Base-by-base conservation (phyloP, 1,140 invertebrate species). In the Tribolium castaneum region DNA sequence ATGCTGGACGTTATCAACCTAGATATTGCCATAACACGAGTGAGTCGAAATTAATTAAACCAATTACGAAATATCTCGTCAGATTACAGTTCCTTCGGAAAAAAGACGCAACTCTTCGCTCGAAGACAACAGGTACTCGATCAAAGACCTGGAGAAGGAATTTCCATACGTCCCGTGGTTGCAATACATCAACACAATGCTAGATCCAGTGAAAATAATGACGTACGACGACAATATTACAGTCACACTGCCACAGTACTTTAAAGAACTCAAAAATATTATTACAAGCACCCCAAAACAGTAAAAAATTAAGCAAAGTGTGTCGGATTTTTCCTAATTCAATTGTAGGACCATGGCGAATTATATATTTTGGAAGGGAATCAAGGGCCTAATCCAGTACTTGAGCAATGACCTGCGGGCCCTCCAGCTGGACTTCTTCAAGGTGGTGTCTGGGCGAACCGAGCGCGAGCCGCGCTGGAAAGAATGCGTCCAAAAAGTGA, bases 11-110 rank as follows among this genome's bases (percentile, higher is more conserved):
- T 96, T 0, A 88, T 99, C 1, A 87, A 94, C 14, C 98, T 99
- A 82, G 97, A 99, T 88, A 96, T 95, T 19, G 89, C 92, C 76
- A 88, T 99, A 50, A 96, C 96, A 6, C 96, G 97, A 84, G 95
- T 96, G 89, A 71, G 16, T 62, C 16, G 75, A 5, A 72, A 9
- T 45, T 34, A 13, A 2, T 50, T 16, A 30, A 34, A 49, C n/a
- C 12, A 51, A 30, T 34, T 50, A 35, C 45, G 22, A 72, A 71
- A 49, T 3, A 51, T 6, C 16, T n/a, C 14, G 51, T 72, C 25
- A 77, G 75, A 77, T 77, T 51, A 73, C 66, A 49, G 9, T 73
- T 12, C 52, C 75, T 3, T 54, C 51, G 50, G 78, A 80, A 52
- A 59, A 77, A 51, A 77, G 75, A 25, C 70, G 78, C 35, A 80